These are phyloP conservation scores for Amphiura filiformis DNA, from an alignment of 35 echinoderm and acorn worm genomes.

Conservation along the genomic window DNA sequence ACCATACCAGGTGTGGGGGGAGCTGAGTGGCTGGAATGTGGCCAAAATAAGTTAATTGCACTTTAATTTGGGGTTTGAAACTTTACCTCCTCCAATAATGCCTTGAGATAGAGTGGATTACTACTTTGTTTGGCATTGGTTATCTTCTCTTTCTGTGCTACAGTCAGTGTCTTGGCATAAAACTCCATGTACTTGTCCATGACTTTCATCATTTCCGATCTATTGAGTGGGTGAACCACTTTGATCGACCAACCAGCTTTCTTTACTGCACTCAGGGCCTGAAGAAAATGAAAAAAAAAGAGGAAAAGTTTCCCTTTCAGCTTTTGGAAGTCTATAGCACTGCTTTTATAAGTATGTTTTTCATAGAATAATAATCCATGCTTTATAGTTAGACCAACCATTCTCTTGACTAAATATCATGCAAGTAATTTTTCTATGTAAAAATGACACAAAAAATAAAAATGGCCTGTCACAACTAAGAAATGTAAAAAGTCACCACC, in stretches of 20 bases:
- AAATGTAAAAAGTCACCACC: too few species aligned
- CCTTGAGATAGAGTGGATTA: conserved; percentile 73
- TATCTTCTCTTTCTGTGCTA: conserved; percentile 60
- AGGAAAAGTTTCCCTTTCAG: too few species aligned
- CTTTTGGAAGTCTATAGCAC: too few species aligned
- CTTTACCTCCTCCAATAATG: conserved; percentile 78
- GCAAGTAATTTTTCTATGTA: conserved; percentile 74
- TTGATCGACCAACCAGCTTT: conserved; percentile 58
- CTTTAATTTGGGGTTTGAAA: background rate
- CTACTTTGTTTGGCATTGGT: conserved; percentile 61
- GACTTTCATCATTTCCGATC: conserved; percentile 55
- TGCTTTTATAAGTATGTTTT: too few species aligned
- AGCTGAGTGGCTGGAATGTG: background rate
- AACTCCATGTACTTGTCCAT: conserved; percentile 75
- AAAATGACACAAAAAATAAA: too few species aligned
- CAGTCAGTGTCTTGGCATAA: conserved; percentile 76
- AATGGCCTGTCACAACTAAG: too few species aligned
- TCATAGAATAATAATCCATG: too few species aligned
- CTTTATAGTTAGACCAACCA: too few species aligned
- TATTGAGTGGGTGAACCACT: conserved; percentile 45
- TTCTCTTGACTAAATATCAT: conserved; percentile 22
- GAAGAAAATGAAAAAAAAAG: background rate
- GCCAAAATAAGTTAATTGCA: background rate
- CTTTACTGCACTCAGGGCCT: conserved; percentile 52
- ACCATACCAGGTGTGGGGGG: background rate